Evolutionary conservation across 2,113 vertebrate species (phyloP), one percentile per base, ranked within the genome.

Genomic region (Pipa parva): DNA sequence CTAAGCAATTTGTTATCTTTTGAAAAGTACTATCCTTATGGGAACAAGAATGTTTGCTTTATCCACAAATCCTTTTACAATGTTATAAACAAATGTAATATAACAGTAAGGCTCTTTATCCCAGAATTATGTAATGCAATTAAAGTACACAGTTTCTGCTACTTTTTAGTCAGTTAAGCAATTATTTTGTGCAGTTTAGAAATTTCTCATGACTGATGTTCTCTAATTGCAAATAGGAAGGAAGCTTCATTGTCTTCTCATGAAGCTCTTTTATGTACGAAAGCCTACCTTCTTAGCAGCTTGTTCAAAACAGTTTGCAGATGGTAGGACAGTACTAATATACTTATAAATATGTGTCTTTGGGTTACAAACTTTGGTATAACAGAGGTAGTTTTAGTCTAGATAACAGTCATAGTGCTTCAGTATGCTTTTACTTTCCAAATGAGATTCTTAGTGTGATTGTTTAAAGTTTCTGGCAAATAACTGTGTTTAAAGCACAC

Each of bases 401-500:
- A 71, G 56, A 72, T 76, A 71, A 60, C 71, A 75, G 45, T 24
- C 57, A 36, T 54, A 42, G 31, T 24, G 57, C 49, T 7, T 77
- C 76, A 73, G 27, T 13, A 42, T 59, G 70, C 73, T 78, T 83
- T 78, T 79, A 71, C 72, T 78, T 62, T 76, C 78, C 71, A 71
- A 74, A 65, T 73, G 72, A 64, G 63, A 4, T 80, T 74, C 67
- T 74, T 74, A 72, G 64, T 63, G 18, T 45, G 73, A 72, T 20
- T 46, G 72, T 79, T 78, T 50, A 72, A 71, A 63, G 71, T 77
- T 75, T 58, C 71, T 90, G 87, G 83, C 85, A 85, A 80, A 75
- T 73, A 75, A 61, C 72, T 73, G 66, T 75, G 81, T 80, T 86
- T 78, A 79, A 82, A 78, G 79, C 81, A 86, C 71, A 68, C 89